A percentile compares a stretch with the other conserved stretches of the same genome.
These are phyloP conservation scores for Tragelaphus buxtoni DNA, from an alignment of 2,113 vertebrate genomes.

Conservation along the genomic window DNA sequence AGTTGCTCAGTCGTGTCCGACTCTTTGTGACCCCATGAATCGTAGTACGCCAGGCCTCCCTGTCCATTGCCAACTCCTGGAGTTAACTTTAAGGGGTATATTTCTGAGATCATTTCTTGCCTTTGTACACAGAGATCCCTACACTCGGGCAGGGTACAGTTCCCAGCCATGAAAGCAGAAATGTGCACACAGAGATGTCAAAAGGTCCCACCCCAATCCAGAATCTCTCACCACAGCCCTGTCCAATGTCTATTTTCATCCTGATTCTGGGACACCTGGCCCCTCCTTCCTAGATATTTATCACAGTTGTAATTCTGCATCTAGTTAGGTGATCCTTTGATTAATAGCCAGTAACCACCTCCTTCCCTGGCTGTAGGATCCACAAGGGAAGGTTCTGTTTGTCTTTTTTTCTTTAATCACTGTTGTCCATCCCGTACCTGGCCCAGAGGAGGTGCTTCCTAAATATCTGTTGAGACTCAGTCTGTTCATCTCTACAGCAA, in stretches of 20 bases:
- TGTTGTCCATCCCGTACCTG: background rate
- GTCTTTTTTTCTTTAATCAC: background rate
- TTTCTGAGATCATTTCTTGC: background rate
- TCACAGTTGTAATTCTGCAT: background rate
- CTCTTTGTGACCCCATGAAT: no score
- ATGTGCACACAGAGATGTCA: background rate
- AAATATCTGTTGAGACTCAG: background rate
- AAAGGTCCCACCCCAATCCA: background rate
- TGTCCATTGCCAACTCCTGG: no score
- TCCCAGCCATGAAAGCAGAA: background rate
- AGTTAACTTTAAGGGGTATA: background rate
- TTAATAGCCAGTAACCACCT: background rate
- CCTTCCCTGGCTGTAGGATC: background rate
- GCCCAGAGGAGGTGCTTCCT: background rate
- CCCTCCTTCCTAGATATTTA: background rate
- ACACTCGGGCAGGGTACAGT: fast-evolving
- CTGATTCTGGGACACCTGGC: background rate
- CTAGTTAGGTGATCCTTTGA: background rate
- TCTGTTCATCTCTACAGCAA: background rate
- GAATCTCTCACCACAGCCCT: background rate
- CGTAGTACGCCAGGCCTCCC: no score
- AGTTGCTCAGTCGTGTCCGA: no score
- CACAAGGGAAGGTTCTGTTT: background rate
- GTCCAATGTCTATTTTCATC: background rate
- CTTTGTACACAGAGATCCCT: background rate